Evolutionary conservation across 2,113 vertebrate species (phyloP), one percentile per base, ranked within the genome.

Genomic region (Coreoperca whiteheadi): DNA sequence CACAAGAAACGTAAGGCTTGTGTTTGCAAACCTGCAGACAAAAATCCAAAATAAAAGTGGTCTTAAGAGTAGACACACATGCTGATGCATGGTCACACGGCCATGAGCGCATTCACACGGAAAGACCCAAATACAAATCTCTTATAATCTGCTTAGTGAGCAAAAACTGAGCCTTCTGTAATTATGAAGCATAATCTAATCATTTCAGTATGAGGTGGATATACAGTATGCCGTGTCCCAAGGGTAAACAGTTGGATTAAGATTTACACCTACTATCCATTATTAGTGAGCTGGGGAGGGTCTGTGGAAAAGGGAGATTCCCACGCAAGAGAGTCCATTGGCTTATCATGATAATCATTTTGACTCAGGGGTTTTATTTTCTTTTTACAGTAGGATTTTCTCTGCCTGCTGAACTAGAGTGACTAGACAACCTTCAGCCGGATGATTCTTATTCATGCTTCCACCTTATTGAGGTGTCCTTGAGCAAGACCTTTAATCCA

Each of bases 131-230:
- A 73, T 48, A 66, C 21, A 79, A 75, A 83, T 69, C 57, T 85
- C 3, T 71, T n/a, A 71, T 64, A 87, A 84, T 84, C 67, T 86
- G 80, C 70, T 74, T 84, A 80, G 80, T 66, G 70, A 81, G 74
- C 79, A 85, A 34, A 74, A 80, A 64, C 63, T 71, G 74, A 84
- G 37, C 21, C 53, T n/a, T 25, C 41, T 10, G 53, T 89, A 84
- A 88, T 88, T 83, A 87, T 80, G 67, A 82, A 74, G 60, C 28
- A 56, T 84, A 84, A 83, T 82, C 53, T 69, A 73, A 87, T 87
- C 14, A 81, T 83, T 77, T 83, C 23, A 83, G 64, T 59, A 74
- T 75, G 46, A 76, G 66, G 78, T 60, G 53, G 65, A 86, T 67
- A 81, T n/a, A 34, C 32, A 34, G 32, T 74, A 79, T 66, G 48